These are phyloP conservation scores for Amphiduros pacificus DNA, from an alignment of 2,888 invertebrate species.

Conservation along the genomic window DNA sequence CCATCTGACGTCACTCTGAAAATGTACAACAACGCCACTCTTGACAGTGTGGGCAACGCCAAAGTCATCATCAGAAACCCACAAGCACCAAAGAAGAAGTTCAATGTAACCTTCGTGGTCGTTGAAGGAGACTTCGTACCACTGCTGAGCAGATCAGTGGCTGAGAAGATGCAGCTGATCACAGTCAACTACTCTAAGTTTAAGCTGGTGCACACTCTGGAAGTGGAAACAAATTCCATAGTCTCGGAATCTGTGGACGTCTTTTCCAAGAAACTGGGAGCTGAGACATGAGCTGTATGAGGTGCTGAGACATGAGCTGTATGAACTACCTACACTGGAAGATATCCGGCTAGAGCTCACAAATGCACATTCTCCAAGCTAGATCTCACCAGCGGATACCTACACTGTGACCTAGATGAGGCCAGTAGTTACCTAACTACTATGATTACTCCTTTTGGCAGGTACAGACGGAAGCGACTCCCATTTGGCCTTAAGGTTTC, in stretches of 20 bases:
- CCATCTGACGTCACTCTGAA: neutral
- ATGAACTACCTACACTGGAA: slow-evolving; percentile 23
- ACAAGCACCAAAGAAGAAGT: neutral
- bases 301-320: slow-evolving; percentile 22
- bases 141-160: neutral
- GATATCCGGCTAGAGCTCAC: slow-evolving; percentile 21
- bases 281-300: slow-evolving; percentile 29
- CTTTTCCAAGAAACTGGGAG: no score
- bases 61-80: neutral
- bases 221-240: neutral
- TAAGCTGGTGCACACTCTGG: neutral
- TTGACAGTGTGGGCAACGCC: neutral
- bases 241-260: neutral
- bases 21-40: neutral
- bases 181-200: neutral
- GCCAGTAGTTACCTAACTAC: neutral
- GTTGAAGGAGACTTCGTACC: neutral
- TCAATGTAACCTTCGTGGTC: neutral
- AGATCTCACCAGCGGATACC: slow-evolving; percentile 24
- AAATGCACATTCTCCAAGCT: slow-evolving; percentile 21
- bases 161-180: neutral
- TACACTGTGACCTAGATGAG: slow-evolving; percentile 12
- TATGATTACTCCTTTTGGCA: neutral
- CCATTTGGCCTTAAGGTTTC: slow-evolving; percentile 3
- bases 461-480: neutral